Evolutionary conservation across 1,140 invertebrate species (phyloP), one percentile per base, ranked within the genome.

Genomic region (Nautilus pompilius): DNA sequence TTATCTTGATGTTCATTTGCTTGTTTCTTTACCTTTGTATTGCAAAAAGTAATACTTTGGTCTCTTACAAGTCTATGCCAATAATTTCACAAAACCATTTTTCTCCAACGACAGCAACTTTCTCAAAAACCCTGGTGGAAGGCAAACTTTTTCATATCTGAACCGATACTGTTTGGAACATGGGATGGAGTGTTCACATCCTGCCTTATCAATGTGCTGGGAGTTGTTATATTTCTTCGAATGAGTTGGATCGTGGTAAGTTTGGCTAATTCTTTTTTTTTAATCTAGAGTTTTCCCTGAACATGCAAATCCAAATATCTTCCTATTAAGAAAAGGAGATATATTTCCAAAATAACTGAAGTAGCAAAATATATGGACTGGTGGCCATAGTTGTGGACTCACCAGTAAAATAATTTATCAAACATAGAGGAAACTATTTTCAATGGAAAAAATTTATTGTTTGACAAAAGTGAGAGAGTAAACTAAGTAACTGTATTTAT

Each of bases 171-270:
- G 24, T 98, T 98, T 87, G 95, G 95, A 17, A 95, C 94, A 2
- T 97, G 95, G 94, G 95, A 98, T 86, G 96, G 95, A 68, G 96
- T 98, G 13, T 96, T 95, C 79, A 95, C 93, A 63, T 81, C 80
- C 8, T 82, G 80, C 65, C 87, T 98, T 74, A 95, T 98, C 74
- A 98, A 98, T 82, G 94, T 98, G 32, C 95, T 98, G 85, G 94
- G 95, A 72, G 94, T 98, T 1, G 96, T 98, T 79, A 93, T 98
- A 62, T 97, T 98, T 83, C 85, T 98, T 30, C 85, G 95, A 75
- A 94, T 94, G 68, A 95, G 96, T 63, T 98, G 95, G 95, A 94
- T 98, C 77, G 95, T 98, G 77, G 94, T 82, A 68, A 66, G 77
- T 72, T n/a, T 30, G n/a, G 13, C 26, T 49, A 20, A 10, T 49